A percentile compares a stretch with the other conserved stretches of the same genome.
Conservation (phyloP, 2,797 vertebrate species). For the Pelochelys cantorii region DNA sequence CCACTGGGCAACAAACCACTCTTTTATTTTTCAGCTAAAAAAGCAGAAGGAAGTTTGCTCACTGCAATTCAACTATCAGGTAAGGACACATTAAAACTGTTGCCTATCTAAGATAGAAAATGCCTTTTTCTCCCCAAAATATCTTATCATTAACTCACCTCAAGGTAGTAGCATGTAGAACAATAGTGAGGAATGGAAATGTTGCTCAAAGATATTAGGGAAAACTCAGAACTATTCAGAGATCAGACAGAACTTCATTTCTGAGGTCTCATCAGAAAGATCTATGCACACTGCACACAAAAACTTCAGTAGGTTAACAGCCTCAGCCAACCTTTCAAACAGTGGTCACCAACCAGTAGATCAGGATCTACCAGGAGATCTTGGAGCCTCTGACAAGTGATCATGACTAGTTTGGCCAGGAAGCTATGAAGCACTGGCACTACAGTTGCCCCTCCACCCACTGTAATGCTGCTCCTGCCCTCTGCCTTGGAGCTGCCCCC, state of each 20-base stretch:
- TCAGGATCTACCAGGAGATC: no score
- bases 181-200: not conserved
- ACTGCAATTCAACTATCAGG: not conserved
- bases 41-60: not conserved
- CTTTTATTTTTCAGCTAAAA: not conserved
- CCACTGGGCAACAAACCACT: not conserved
- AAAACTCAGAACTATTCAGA: not conserved
- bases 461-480: no score
- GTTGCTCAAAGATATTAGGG: not conserved
- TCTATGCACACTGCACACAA: not conserved
- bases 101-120: not conserved
- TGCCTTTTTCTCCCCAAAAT: not conserved
- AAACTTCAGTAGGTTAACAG: not conserved
- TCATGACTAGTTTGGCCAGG: no score
- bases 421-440: no score
- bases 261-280: fast-evolving
- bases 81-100: not conserved
- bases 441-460: no score
- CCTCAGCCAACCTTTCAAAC: not conserved
- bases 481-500: no score
- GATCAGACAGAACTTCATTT: not conserved
- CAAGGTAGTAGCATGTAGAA: not conserved
- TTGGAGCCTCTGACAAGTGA: no score
- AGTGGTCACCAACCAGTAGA: not conserved
- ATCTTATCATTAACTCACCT: not conserved